A percentile compares a stretch with the other conserved stretches of the same genome.
phyloP scores from a whole-genome alignment of 2,888 invertebrate genomes.

The Oeneis ivallda region DNA sequence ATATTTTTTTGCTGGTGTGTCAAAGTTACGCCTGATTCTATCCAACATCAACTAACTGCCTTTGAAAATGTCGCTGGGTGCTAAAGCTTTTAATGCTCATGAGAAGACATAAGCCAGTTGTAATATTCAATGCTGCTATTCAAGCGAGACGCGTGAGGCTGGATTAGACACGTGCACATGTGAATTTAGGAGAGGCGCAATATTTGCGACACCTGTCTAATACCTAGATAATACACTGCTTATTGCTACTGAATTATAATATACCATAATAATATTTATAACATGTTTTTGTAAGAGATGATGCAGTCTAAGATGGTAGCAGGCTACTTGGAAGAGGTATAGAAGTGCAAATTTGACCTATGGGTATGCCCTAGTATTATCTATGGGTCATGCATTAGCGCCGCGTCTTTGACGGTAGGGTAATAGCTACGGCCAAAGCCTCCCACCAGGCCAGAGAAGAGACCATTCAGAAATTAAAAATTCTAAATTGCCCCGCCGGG shows the following conservation, averaged over 20 bases:
- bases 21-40: neutral
- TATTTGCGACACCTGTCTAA: constrained; percentile 5
- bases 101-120: neutral
- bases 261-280: no score
- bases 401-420: no score
- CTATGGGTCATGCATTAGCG: no score
- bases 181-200: constrained; percentile 4
- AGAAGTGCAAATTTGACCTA: no score
- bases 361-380: no score
- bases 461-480: no score
- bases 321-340: no score
- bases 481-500: no score
- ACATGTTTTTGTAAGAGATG: no score
- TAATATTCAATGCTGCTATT: neutral
- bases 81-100: neutral
- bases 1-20: neutral
- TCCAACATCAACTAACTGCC: neutral
- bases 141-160: neutral
- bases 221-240: constrained; percentile 13
- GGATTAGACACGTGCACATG: constrained; percentile 8
- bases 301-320: no score
- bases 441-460: no score
- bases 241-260: constrained; percentile 8
- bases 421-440: no score
- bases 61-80: neutral